phyloP scores from a whole-genome alignment of 53 echinoderm and acorn worm genomes.

The Holothuria scabra region DNA sequence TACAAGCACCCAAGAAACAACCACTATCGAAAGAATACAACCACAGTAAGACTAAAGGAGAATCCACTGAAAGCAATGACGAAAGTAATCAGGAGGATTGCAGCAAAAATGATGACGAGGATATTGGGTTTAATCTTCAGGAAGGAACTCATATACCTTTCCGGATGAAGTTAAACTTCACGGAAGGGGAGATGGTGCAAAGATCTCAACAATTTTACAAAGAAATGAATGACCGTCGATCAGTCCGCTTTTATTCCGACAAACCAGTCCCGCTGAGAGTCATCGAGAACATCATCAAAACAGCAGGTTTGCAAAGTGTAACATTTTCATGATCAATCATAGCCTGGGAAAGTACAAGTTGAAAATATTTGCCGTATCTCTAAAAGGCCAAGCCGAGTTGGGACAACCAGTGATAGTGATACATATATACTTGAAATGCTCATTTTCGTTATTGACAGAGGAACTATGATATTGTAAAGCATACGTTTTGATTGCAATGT shows the following conservation, averaged over 20 bases:
- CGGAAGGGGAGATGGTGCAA: constrained; percentile 64
- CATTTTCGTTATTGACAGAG: too few species aligned
- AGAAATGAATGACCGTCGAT: constrained; percentile 83
- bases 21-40: neutral
- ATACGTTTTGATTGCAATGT: too few species aligned
- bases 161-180: constrained; percentile 28
- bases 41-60: neutral
- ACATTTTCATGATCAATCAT: too few species aligned
- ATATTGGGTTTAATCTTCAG: constrained; percentile 19
- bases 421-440: too few species aligned
- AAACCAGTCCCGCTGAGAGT: constrained; percentile 61
- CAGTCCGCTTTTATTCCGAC: constrained; percentile 72
- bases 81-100: constrained; percentile 42
- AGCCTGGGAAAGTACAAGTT: too few species aligned
- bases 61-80: constrained; percentile 26
- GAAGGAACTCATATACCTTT: constrained; percentile 70
- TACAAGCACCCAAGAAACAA: too few species aligned
- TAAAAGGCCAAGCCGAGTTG: too few species aligned
- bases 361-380: too few species aligned
- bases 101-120: constrained; percentile 5
- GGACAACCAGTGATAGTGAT: too few species aligned
- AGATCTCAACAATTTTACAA: constrained; percentile 71
- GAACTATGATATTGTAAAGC: too few species aligned
- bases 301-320: constrained; percentile 68
- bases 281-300: constrained; percentile 78